Percentiles rank a stretch among this genome's conserved stretches.
phyloP scores from a whole-genome alignment of 2,113 vertebrate species.

The Formicarius rufipectus region DNA sequence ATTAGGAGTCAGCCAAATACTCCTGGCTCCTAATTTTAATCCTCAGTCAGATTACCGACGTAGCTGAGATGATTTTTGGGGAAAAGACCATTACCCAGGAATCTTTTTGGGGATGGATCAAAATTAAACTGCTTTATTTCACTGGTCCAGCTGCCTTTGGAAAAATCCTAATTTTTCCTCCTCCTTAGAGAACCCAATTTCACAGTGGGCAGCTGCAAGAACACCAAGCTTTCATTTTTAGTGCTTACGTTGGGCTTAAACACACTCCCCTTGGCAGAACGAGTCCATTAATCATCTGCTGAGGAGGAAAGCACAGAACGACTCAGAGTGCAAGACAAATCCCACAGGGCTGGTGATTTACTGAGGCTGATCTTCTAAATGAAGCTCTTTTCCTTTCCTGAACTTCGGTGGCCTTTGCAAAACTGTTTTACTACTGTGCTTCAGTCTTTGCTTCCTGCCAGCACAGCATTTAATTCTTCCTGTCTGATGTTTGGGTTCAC shows the following conservation, averaged over 20 bases:
- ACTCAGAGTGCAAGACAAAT: neutral
- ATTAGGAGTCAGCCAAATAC: too few species aligned
- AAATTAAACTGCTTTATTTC: neutral
- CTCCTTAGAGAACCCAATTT: neutral
- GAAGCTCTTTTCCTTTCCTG: neutral
- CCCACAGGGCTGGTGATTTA: neutral
- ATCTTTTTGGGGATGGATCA: neutral
- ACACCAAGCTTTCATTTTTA: neutral
- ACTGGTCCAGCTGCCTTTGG: neutral
- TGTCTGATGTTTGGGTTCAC: neutral
- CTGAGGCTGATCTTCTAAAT: neutral
- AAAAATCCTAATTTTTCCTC: neutral
- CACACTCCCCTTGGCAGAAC: neutral
- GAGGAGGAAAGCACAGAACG: neutral
- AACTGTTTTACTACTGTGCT: neutral
- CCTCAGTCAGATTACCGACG: neutral
- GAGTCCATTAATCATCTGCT: neutral
- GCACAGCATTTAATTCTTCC: neutral
- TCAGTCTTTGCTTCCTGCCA: neutral
- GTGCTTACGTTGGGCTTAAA: neutral
- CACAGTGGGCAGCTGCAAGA: neutral
- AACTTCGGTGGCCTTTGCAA: neutral
- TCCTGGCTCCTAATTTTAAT: neutral
- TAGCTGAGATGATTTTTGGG: neutral
- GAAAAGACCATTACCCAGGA: neutral